Evolutionary conservation across 2,797 vertebrate species (phyloP), one percentile per base, ranked within the genome.

Genomic region (Phalloptychus januarius): DNA sequence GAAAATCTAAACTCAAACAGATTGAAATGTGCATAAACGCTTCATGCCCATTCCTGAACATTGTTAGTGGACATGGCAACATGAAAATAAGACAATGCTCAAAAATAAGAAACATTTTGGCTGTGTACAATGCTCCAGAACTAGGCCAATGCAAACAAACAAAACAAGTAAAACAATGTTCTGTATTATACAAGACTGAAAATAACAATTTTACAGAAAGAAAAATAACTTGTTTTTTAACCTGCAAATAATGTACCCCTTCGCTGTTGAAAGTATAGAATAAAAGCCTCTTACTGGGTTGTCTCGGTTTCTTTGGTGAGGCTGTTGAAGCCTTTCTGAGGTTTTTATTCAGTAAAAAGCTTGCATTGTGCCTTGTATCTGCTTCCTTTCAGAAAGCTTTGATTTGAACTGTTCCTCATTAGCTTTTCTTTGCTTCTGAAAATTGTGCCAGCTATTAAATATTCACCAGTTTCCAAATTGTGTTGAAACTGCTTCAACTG

Each of bases 331-430:
- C 54, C 79, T 52, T 80, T 76, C 28, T 5, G 71, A 81, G 74
- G 56, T 72, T 73, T 87, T 84, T 25, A n/a, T 46, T 38, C 74
- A 79, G 44, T 80, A 76, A 78, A 72, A 75, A 36, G 74, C 71
- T 52, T 56, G 74, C 54, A 42, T 82, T 77, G 74, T 85, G 72
- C 84, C 65, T 77, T 48, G 25, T 78, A 80, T 83, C 76, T 13
- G n/a, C 80, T 72, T 11, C 72, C 71, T 61, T 52, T 54, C 81
- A 74, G 61, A 87, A 80, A 31, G 72, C 88, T 92, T 89, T 90
- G 83, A 90, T 93, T 92, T 89, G 79, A 87, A 75, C 90, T 88
- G 79, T 89, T 92, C 78, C 88, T 93, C 82, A 87, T 93, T 92
- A 92, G 76, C 61, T 85, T 74, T 65, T 83, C 83, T 75, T 36